Percentiles rank a stretch among this genome's conserved stretches.
Conservation (phyloP, 2,888 invertebrate species). For the Stenurella melanura region DNA sequence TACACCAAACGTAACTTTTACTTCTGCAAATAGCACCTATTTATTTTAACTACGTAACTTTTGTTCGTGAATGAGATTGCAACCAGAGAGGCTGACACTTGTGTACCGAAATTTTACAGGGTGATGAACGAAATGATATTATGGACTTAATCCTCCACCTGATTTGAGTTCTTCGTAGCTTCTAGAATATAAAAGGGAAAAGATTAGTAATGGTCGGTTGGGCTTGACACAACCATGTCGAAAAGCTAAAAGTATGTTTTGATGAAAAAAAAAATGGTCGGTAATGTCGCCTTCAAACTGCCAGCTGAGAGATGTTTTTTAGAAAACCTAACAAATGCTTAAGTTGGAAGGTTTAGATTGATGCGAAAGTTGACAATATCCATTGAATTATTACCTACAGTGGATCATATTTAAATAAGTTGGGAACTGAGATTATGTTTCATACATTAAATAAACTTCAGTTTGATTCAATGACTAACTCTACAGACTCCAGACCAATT, state of each 20-base stretch:
- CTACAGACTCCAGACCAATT: no score
- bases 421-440: no score
- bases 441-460: no score
- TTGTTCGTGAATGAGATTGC: not conserved
- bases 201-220: not conserved
- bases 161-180: not conserved
- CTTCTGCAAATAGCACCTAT: not conserved
- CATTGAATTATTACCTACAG: no score
- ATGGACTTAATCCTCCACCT: not conserved
- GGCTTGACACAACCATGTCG: not conserved
- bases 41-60: not conserved
- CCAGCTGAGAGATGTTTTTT: no score
- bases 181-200: not conserved
- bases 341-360: not conserved
- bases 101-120: not conserved
- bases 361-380: not conserved
- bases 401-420: no score
- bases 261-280: no score
- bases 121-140: not conserved
- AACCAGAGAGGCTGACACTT: not conserved
- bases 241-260: not conserved
- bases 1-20: not conserved
- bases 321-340: not conserved
- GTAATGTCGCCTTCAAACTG: no score
- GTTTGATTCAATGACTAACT: no score